phyloP scores from a whole-genome alignment of 2,113 vertebrate genomes.

The Urocolius indicus region DNA sequence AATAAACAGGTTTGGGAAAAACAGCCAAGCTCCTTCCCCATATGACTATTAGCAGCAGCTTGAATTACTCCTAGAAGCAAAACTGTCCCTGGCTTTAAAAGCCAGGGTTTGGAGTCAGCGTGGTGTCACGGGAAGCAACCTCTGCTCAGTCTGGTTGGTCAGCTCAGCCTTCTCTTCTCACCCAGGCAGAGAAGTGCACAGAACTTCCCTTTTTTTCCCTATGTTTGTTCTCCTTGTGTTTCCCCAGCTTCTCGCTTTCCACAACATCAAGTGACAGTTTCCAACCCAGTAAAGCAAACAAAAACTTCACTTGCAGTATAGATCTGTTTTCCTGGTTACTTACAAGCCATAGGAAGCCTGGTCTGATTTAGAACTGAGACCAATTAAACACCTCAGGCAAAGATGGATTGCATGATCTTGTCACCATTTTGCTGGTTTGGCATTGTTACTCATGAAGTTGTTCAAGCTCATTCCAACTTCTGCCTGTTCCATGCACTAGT shows the following conservation, averaged over 20 bases:
- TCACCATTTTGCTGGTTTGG: neutral
- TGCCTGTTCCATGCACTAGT: neutral
- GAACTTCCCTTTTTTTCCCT: neutral
- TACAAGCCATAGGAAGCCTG: neutral
- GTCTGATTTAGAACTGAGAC: neutral
- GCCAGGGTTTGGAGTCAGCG: rapidly evolving
- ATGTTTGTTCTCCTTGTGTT: neutral
- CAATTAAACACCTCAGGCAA: neutral
- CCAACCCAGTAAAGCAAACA: neutral
- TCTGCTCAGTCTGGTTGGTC: neutral
- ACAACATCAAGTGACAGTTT: neutral
- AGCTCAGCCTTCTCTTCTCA: neutral
- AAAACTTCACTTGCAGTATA: neutral
- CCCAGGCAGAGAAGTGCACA: neutral
- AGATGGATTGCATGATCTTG: neutral
- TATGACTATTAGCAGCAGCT: neutral
- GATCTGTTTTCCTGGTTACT: neutral
- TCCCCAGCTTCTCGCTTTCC: neutral
- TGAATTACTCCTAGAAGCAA: neutral
- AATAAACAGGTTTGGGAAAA: neutral
- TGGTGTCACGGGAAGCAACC: neutral
- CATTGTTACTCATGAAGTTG: neutral
- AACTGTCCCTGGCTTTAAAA: neutral
- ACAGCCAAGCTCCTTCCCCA: neutral
- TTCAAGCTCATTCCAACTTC: neutral